A percentile compares a stretch with the other conserved stretches of the same genome.
Evolutionary conservation across 2,888 invertebrate genomes (phyloP).

Genomic region (Neocrepidodera transversa): DNA sequence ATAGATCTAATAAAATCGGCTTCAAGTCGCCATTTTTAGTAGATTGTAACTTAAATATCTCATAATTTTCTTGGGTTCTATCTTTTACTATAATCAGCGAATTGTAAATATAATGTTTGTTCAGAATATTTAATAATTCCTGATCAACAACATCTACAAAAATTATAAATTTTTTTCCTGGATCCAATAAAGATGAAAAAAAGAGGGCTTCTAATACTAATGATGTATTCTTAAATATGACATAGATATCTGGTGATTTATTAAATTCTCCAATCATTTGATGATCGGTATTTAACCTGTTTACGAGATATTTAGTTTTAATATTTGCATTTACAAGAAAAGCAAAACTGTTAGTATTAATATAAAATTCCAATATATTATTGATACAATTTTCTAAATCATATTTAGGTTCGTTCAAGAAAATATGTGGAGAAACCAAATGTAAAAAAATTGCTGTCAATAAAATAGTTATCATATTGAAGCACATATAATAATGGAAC

Average conservation of each 20-base stretch:
- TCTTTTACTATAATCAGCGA: background rate
- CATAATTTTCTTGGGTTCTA: background rate
- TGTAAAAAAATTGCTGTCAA: too few species aligned
- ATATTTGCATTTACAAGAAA: background rate
- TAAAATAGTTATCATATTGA: too few species aligned
- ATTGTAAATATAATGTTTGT: background rate
- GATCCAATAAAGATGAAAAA: background rate
- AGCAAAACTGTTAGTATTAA: background rate
- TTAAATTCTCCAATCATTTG: background rate
- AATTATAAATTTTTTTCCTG: background rate
- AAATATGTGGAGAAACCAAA: too few species aligned
- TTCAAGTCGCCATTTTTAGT: background rate
- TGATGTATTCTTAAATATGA: background rate
- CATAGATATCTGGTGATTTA: background rate
- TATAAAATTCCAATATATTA: background rate
- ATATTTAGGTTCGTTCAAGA: too few species aligned
- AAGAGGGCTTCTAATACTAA: background rate
- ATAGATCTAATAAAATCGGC: background rate
- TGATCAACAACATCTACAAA: background rate
- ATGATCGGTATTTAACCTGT: background rate
- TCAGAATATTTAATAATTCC: background rate
- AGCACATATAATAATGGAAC: too few species aligned
- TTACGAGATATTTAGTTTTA: background rate
- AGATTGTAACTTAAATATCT: background rate
- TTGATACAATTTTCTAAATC: too few species aligned